Evolutionary conservation across 2,888 invertebrate genomes (phyloP).

Genomic region (Pilophorus perplexus): DNA sequence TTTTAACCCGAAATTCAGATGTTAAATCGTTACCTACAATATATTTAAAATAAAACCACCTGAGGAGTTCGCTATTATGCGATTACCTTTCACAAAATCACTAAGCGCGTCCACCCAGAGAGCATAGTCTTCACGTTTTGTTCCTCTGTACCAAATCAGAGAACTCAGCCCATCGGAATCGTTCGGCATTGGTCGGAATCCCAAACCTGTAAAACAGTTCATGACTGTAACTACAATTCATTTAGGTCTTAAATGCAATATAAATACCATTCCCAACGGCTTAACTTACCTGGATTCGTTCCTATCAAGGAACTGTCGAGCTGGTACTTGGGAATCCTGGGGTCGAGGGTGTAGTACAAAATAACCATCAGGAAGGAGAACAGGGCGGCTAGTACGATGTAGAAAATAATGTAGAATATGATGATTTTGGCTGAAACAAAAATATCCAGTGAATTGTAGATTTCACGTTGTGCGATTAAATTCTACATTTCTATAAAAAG

Average conservation of each 20-base stretch:
- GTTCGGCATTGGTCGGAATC: conserved; percentile 90
- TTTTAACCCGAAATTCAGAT: too few relatives aligned
- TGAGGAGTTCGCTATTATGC: background rate
- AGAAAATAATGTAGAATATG: conserved; percentile 93
- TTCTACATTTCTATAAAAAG: too few relatives aligned
- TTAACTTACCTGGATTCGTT: conserved; percentile 62
- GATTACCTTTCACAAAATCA: conserved; percentile 60
- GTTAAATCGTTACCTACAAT: background rate
- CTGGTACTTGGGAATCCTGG: conserved; percentile 84
- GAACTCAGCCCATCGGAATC: conserved; percentile 86
- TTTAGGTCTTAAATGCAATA: background rate
- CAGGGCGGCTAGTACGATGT: conserved; percentile 83
- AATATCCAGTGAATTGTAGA: too few relatives aligned
- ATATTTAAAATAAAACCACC: too few relatives aligned
- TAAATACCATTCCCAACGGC: background rate
- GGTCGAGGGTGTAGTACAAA: conserved; percentile 86
- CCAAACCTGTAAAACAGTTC: conserved; percentile 43
- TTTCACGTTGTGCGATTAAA: too few relatives aligned
- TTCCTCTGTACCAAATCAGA: conserved; percentile 90
- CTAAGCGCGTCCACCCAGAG: conserved; percentile 76
- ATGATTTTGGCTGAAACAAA: conserved; percentile 79
- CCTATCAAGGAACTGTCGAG: conserved; percentile 76
- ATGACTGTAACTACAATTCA: background rate
- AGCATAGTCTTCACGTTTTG: conserved; percentile 69
- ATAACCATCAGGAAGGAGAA: conserved; percentile 95